Evolutionary conservation across 2,888 invertebrate species (phyloP), one percentile per base, ranked within the genome.

Genomic region (Xylota sylvarum): DNA sequence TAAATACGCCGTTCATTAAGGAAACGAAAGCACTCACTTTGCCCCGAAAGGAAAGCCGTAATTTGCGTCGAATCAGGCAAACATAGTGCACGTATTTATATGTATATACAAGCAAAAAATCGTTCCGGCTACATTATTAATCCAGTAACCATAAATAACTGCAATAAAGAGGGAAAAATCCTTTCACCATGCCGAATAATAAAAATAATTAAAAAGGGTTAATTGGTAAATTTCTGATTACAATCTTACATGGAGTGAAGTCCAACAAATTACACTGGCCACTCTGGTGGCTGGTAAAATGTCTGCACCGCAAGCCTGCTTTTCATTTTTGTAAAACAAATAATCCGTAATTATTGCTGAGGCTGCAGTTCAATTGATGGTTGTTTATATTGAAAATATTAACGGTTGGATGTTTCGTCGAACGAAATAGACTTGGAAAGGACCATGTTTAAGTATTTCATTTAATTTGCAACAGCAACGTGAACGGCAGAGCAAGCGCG

Each of bases 221-320:
- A 82, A 76, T 82, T 76, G 76, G 69, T 76, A 64, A 69, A 43
- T 64, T 64, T 81, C 37, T 62, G 69, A 81, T 81, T 62, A 74
- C 67, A 65, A 74, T 74, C 79, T 80, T 74, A 74, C 35, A 67
- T 74, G 67, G 27, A 80, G 50, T 14, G 52, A 73, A 73, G 48
- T 27, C 27, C 9, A 48, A 32, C 48, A 72, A 46, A 35, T 70
- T 46, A 23, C 32, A 46, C 5, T 35, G 58, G 58, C 6, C n/a
- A 27, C 23, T 56, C 43, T 35, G 32, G 19, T 30, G 32, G 43
- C 32, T 58, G 58, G 35, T 7, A 32, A 35, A 58, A 48, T 62
- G 17, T 73, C 10, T 19, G 50, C 12, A 14, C 19, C 43, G 23
- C 3, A 50, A 35, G 10, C 2, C 12, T 32, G 6, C 19, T 23